phyloP scores from a whole-genome alignment of 2,888 invertebrate genomes.

The Hedychridium roseum region DNA sequence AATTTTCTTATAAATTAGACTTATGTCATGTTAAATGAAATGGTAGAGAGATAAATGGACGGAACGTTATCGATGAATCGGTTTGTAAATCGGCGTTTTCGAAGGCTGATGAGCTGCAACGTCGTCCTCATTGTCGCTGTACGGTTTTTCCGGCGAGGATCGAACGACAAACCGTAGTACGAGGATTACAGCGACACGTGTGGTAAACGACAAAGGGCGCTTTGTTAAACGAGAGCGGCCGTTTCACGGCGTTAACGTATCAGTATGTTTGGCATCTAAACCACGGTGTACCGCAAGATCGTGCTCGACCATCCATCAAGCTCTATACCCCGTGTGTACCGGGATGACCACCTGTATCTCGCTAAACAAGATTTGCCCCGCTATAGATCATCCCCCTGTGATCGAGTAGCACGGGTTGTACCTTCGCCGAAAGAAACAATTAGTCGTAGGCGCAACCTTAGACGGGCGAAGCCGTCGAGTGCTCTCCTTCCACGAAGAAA shows the following conservation, averaged over 20 bases:
- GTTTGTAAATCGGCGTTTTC: too few relatives aligned
- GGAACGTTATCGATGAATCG: too few relatives aligned
- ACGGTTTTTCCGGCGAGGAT: too few relatives aligned
- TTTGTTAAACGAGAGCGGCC: conserved; percentile 24
- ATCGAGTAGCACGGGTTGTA: conserved; percentile 24
- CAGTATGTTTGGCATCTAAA: conserved; percentile 39
- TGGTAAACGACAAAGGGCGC: too few relatives aligned
- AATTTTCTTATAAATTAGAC: too few relatives aligned
- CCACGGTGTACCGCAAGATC: conserved; percentile 37
- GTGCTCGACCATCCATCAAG: conserved; percentile 36
- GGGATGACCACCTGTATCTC: conserved; percentile 39
- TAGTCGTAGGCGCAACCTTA: conserved; percentile 15
- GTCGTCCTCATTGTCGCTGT: too few relatives aligned
- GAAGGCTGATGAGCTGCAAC: too few relatives aligned
- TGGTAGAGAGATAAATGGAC: too few relatives aligned
- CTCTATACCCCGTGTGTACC: conserved; percentile 30
- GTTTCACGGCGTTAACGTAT: conserved; percentile 28
- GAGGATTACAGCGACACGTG: too few relatives aligned
- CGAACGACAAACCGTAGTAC: too few relatives aligned
- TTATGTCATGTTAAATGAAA: too few relatives aligned
- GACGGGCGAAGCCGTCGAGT: background rate
- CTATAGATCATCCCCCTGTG: conserved; percentile 38
- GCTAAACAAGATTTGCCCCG: conserved; percentile 39
- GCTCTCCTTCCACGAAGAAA: too few relatives aligned
- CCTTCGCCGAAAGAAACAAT: conserved; percentile 34